Percentiles rank a stretch among this genome's conserved stretches.
These are phyloP conservation scores for Ophion obscuratus DNA, from an alignment of 2,888 invertebrate genomes.

Conservation along the genomic window DNA sequence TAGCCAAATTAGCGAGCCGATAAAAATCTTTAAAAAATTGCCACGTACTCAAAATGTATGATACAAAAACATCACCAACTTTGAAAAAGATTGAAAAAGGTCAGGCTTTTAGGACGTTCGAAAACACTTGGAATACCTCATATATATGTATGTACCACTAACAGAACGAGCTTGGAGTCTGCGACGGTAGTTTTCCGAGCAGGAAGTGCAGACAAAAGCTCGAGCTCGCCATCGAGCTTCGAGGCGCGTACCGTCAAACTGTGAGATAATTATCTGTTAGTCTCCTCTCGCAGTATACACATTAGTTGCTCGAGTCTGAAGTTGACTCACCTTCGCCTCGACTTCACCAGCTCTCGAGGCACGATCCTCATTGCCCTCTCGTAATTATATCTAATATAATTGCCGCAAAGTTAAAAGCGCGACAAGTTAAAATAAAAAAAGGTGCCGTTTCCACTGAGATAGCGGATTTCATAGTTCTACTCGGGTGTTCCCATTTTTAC, in stretches of 20 bases:
- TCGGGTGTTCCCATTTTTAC: neutral
- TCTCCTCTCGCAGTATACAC: neutral
- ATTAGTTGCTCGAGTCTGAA: slow-evolving; percentile 28
- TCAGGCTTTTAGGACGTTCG: too few relatives aligned
- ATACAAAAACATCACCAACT: too few relatives aligned
- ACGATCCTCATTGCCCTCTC: neutral
- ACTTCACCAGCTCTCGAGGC: neutral
- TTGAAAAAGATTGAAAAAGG: too few relatives aligned
- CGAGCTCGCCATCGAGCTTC: neutral
- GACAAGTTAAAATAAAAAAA: neutral
- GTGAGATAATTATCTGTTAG: slow-evolving; percentile 38
- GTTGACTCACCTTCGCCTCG: neutral
- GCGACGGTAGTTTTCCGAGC: slow-evolving; percentile 26
- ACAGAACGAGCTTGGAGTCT: slow-evolving; percentile 8
- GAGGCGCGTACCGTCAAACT: slow-evolving; percentile 23
- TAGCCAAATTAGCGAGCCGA: too few relatives aligned
- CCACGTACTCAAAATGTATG: too few relatives aligned
- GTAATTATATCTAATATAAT: neutral
- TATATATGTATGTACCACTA: neutral
- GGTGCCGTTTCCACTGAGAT: too few relatives aligned
- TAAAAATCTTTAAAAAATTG: too few relatives aligned
- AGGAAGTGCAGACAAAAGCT: slow-evolving; percentile 28
- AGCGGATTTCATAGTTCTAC: too few relatives aligned
- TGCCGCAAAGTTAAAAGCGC: neutral
- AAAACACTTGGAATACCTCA: too few relatives aligned